Evolutionary conservation across 2,113 vertebrate genomes (phyloP).

Genomic region (Miniopterus natalensis): DNA sequence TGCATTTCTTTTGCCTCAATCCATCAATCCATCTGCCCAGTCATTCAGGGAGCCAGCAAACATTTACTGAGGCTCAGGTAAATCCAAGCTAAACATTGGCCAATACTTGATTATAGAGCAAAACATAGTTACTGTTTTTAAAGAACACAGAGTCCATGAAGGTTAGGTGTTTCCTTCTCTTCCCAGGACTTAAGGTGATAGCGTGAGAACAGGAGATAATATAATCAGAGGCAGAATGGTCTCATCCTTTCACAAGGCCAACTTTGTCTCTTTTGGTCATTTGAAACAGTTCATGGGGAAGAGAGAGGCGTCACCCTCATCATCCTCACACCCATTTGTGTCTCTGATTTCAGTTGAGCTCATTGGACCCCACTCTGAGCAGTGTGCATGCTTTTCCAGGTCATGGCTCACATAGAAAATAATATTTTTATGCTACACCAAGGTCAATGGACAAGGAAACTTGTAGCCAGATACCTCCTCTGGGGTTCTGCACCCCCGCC

Average conservation of each 20-base stretch:
- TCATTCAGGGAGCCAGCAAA: not conserved
- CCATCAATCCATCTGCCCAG: not conserved
- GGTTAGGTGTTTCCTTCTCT: not conserved
- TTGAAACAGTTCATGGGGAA: constrained; percentile 5
- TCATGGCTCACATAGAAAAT: not conserved
- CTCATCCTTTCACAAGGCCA: not conserved
- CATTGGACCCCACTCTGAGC: not conserved
- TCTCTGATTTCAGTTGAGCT: not conserved
- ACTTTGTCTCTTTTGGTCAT: not conserved
- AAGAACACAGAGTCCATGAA: not conserved
- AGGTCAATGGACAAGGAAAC: not conserved
- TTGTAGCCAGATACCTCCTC: not conserved
- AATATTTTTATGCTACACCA: not conserved
- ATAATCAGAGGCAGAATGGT: not conserved
- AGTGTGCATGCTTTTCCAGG: not conserved
- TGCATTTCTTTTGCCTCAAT: constrained; percentile 30
- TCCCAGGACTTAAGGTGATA: not conserved
- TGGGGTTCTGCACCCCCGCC: not conserved
- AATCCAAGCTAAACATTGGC: not conserved
- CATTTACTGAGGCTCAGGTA: not conserved
- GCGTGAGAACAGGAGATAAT: not conserved
- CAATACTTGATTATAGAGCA: not conserved
- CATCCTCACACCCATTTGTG: not conserved
- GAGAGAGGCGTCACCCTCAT: not conserved
- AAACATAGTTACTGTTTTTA: not conserved